Evolutionary conservation across 2,113 vertebrate genomes (phyloP).

Genomic region (Anthoscopus minutus): DNA sequence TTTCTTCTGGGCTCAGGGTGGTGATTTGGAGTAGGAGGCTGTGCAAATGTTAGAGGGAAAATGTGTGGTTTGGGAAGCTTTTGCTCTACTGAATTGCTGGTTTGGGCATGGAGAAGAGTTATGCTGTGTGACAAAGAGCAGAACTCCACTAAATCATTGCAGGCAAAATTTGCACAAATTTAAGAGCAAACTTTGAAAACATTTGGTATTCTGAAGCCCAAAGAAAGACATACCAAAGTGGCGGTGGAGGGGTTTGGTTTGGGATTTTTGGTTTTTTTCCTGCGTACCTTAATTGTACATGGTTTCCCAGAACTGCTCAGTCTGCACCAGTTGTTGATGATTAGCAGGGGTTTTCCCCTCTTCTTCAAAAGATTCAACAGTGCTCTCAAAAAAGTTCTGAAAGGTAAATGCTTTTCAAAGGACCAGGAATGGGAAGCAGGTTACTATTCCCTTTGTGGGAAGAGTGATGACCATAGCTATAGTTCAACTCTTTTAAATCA

Average conservation of each 20-base stretch:
- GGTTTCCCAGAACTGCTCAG: background rate
- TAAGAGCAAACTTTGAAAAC: background rate
- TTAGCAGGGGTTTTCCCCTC: accelerated
- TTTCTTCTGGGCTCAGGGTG: background rate
- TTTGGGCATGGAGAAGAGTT: background rate
- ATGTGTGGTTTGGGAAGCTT: background rate
- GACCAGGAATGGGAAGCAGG: background rate
- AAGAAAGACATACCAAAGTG: background rate
- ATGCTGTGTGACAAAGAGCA: background rate
- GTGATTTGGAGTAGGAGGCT: background rate
- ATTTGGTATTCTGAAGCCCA: background rate
- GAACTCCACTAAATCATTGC: background rate
- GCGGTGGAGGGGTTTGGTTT: background rate
- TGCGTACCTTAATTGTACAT: accelerated
- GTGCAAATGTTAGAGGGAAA: background rate
- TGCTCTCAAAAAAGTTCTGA: background rate
- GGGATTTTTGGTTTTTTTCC: accelerated
- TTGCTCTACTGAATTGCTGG: background rate
- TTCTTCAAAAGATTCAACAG: background rate
- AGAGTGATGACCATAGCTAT: background rate
- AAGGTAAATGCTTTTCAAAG: background rate
- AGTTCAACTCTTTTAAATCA: background rate
- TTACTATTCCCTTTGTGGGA: background rate
- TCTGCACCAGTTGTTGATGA: background rate
- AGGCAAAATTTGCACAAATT: background rate